Base-by-base conservation (phyloP, 2,888 invertebrate genomes). In the Harpalus rufipes region DNA sequence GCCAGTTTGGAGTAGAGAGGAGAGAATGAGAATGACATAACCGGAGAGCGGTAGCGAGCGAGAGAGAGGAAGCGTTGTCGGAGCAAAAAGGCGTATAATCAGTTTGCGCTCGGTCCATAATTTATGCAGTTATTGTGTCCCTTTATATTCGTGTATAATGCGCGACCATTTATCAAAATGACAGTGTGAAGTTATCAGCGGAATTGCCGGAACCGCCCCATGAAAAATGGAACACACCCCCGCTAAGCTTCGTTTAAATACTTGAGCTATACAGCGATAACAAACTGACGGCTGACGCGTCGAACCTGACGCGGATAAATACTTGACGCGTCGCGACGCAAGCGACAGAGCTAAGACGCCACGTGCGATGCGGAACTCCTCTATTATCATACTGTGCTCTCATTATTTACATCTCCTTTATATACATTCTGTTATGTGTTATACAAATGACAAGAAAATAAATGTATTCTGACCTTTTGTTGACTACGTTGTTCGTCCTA, bases 121-220 rank as follows among this genome's bases (percentile, higher is more conserved):
- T 84, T 84, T 84, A 84, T 84, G 78, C 84, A 78, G 84, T 84
- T 84, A 84, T 84, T 84, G 84, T 84, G 72, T 83, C 83, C 76
- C 76, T 83, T 61, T 78, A 78, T 84, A 83, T 72, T 83, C 72
- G 51, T 65, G 61, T 81, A 63, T 72, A 63, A 76, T 41, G 51
- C 84, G 78, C 78, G 84, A 84, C 90, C 90, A 90, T 91, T 90
- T 89, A 89, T 91, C 91, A 90, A 89, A 88, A 87, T 90, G 90
- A 90, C 90, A 89, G 84, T 65, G 84, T 89, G 89, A 89, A 90
- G 90, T 90, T 91, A 91, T 91, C 91, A 90, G 90, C 89, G 65
- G 90, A 90, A 90, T 90, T 90, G 90, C 89, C 89, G 88, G 87
- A 88, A 88, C 89, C 89, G 88, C 89, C 89, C 89, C 89, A 87